Base-by-base conservation (phyloP, 2,113 vertebrate genomes). In the Oryzias woworae region DNA sequence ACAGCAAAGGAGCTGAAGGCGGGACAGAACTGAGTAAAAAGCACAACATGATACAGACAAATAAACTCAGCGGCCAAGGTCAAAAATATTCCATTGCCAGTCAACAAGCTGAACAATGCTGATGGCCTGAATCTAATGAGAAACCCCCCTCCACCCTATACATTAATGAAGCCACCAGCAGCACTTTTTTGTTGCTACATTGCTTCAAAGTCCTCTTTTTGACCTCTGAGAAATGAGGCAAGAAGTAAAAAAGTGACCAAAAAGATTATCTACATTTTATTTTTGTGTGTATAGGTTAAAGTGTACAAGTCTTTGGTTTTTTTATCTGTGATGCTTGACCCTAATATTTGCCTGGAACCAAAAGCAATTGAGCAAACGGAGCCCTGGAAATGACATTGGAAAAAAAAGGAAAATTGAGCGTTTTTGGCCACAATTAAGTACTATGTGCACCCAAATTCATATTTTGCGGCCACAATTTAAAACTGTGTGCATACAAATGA, bases 51-150 rank as follows among this genome's bases (percentile, higher is more conserved):
- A 87, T 82, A 80, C 81, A 47, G 71, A 77, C 78, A 74, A 82
- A 81, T 77, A 73, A 36, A 57, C 24, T 62, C 49, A 0, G 59
- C 18, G 2, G 51, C 57, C 72, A 88, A 88, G 86, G 86, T 88
- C 78, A 85, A 77, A 87, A 85, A 86, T 83, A 89, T 86, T 81
- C 75, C 82, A 69, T 87, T 83, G 81, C 87, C 79, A 69, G 81
- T 83, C 73, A 75, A 77, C 83, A 75, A 58, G 76, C 81, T 69
- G 41, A 5, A 75, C 88, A 70, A 16, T 87, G 84, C 88, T 84
- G 86, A 85, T 77, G 71, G 87, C 71, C 71, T 26, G 72, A 78
- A 80, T 83, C 73, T 70, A 80, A 78, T 66, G 78, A 77, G 68
- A 62, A 66, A 31, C 63, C 41, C 62, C 23, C 57, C 71, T 17